Evolutionary conservation across 2,888 invertebrate genomes (phyloP).

Genomic region (Nomada fucata): DNA sequence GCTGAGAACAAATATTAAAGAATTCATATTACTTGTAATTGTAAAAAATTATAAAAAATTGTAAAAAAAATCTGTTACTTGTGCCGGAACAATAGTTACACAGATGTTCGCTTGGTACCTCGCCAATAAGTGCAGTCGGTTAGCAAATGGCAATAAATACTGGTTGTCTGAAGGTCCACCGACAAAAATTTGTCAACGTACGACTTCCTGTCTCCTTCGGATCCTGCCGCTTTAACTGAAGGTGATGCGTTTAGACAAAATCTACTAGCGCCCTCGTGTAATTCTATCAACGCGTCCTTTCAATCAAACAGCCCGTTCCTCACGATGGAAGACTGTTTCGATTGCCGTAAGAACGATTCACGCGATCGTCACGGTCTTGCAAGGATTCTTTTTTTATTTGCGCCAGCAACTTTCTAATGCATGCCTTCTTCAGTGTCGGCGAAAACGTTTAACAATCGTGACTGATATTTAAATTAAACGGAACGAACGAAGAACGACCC

Average conservation of each 20-base stretch:
- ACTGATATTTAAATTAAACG: conserved; percentile 39
- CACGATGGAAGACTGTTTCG: conserved; percentile 16
- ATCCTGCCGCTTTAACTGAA: no score
- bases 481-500: conserved; percentile 11
- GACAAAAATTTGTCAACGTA: no score
- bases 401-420: conserved; percentile 39
- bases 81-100: no score
- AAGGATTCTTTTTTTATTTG: conserved; percentile 22
- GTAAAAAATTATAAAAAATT: no score
- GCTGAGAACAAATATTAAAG: no score
- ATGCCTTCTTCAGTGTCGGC: not conserved
- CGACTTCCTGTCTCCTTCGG: no score
- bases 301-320: not conserved
- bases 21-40: no score
- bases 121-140: no score
- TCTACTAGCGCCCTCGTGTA: conserved; percentile 24
- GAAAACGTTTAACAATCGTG: conserved; percentile 27
- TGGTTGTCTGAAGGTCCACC: no score
- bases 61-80: no score
- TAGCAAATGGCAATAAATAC: no score
- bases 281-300: conserved; percentile 2
- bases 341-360: conserved; percentile 32
- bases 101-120: no score
- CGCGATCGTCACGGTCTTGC: conserved; percentile 47
- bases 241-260: conserved; percentile 12